Percentiles rank a stretch among this genome's conserved stretches.
Evolutionary conservation across 2,797 vertebrate species (phyloP).

Genomic region (Danio albolineatus): DNA sequence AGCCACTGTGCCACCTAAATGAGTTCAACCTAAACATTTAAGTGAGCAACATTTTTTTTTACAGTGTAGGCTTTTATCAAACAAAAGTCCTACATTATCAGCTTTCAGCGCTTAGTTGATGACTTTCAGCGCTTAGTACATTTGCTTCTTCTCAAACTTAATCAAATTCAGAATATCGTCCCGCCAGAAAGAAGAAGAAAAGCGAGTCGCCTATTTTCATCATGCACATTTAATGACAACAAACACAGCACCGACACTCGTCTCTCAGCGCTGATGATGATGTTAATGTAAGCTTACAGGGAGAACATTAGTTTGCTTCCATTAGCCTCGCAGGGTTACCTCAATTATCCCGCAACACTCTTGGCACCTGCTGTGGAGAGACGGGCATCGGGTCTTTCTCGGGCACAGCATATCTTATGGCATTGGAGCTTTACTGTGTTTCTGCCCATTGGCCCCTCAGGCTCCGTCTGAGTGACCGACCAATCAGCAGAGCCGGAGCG

Average conservation of each 20-base stretch:
- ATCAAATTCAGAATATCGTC: too few relatives aligned
- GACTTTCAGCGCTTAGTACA: too few relatives aligned
- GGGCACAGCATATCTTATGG: conserved; percentile 32
- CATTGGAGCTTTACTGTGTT: conserved; percentile 58
- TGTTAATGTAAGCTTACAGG: conserved; percentile 58
- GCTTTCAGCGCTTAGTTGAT: too few relatives aligned
- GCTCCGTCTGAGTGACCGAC: conserved; percentile 50
- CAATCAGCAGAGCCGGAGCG: conserved; percentile 41
- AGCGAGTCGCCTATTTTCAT: too few relatives aligned
- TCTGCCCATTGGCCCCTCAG: conserved; percentile 66
- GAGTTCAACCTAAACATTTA: too few relatives aligned
- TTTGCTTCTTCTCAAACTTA: too few relatives aligned
- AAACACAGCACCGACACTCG: conserved; percentile 37
- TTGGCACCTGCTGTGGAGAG: conserved; percentile 68
- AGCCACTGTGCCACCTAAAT: too few relatives aligned
- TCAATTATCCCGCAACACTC: conserved; percentile 67
- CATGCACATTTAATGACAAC: conserved; percentile 30
- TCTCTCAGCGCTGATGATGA: conserved; percentile 35
- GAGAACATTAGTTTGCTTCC: conserved; percentile 66
- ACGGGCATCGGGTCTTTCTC: conserved; percentile 60
- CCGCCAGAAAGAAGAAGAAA: too few relatives aligned
- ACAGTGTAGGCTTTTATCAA: too few relatives aligned
- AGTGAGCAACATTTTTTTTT: too few relatives aligned
- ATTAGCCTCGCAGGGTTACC: conserved; percentile 73
- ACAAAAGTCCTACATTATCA: too few relatives aligned